Evolutionary conservation across 2,113 vertebrate species (phyloP).

Genomic region (Myrmecophaga tridactyla): DNA sequence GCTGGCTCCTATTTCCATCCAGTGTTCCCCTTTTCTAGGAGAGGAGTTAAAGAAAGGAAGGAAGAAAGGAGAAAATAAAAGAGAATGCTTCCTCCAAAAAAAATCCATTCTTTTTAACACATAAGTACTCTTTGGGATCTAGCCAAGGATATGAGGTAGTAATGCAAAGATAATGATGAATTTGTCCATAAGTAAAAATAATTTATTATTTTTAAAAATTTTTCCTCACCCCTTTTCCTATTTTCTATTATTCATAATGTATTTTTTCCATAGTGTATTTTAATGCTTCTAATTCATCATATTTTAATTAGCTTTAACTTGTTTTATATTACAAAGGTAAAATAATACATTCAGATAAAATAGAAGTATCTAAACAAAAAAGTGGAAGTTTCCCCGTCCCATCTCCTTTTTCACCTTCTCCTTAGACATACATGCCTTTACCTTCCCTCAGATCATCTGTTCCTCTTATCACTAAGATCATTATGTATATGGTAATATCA

Average conservation of each 20-base stretch:
- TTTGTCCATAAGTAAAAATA: background rate
- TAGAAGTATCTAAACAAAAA: constrained; percentile 4
- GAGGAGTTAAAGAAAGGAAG: background rate
- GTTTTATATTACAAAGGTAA: constrained; percentile 1
- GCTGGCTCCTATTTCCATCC: background rate
- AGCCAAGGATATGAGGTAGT: background rate
- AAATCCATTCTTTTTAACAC: background rate
- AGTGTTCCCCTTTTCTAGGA: background rate
- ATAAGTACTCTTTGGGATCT: background rate
- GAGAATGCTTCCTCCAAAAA: background rate
- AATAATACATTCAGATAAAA: background rate
- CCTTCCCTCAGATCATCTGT: background rate
- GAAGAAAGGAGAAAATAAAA: background rate
- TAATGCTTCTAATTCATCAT: background rate
- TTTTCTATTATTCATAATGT: background rate
- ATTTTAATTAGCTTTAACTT: constrained; percentile 12
- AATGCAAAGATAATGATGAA: background rate
- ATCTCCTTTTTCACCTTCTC: background rate
- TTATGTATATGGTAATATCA: background rate
- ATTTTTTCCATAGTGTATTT: background rate
- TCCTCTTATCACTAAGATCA: background rate
- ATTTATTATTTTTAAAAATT: background rate
- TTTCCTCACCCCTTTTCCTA: background rate
- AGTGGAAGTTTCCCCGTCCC: background rate
- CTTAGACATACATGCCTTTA: background rate